Evolutionary conservation across 2,797 vertebrate genomes (phyloP), one percentile per base, ranked within the genome.

Genomic region (Clarias platycephalus): DNA sequence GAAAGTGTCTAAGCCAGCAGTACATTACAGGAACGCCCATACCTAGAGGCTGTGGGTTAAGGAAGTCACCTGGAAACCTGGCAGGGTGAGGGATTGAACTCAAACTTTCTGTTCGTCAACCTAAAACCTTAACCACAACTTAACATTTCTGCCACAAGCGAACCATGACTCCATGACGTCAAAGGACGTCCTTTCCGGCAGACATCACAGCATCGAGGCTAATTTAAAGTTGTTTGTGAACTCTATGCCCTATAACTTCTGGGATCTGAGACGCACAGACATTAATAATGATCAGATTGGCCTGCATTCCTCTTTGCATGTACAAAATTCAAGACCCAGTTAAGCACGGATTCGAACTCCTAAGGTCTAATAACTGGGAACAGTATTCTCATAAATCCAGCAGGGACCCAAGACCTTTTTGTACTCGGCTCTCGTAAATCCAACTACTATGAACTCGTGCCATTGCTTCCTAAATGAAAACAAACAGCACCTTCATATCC

Each of bases 401-500:
- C 26, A 49, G 28, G 76, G 67, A 81, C 58, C 79, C 4, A 81
- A 77, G 70, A 49, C 66, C 58, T 85, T 44, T 34, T 57, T 1
- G 68, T 64, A 9, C 62, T 16, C 5, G 16, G 55, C 24, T n/a
- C 63, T 86, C 8, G 31, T 67, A 85, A 83, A 82, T 34, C 53
- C 66, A 2, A 44, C 82, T 74, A 57, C 70, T 78, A 81, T 77
- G 37, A 90, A 80, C 81, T 64, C 24, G 31, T 85, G 78, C 28
- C 24, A 53, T 22, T 68, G 58, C 71, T 80, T 60, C 55, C 13
- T 66, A 55, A 83, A 77, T 22, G 28, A 85, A 90, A 87, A 86
- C 85, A 87, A 89, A 88, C 49, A 74, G 57, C 1, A 66, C 80
- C 72, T 81, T 86, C 22, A 87, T 86, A 88, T 83, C 84, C 85